These are phyloP conservation scores for Labroides dimidiatus DNA, from an alignment of 2,797 vertebrate genomes.

Conservation along the genomic window DNA sequence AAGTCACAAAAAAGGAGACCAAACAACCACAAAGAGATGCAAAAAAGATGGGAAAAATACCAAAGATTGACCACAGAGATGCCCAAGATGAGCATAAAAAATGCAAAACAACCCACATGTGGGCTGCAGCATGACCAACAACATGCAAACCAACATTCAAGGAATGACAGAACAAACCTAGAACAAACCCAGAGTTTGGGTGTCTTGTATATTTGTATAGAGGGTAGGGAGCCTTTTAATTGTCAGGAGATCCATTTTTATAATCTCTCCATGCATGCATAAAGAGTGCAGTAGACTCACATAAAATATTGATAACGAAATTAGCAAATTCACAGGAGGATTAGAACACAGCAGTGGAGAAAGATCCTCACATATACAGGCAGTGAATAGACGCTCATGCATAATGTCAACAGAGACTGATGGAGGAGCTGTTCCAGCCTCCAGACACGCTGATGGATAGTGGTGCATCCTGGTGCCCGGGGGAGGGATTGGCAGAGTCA, in stretches of 20 bases:
- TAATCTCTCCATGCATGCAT: background rate
- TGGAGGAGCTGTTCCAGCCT: slow-evolving; percentile 52
- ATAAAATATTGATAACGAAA: slow-evolving; percentile 68
- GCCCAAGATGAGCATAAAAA: background rate
- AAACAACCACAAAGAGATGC: too few species aligned
- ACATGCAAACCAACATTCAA: background rate
- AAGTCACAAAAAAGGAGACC: too few species aligned
- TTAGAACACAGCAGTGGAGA: slow-evolving; percentile 14
- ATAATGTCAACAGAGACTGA: slow-evolving; percentile 57
- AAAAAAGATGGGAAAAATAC: too few species aligned
- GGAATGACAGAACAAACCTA: background rate
- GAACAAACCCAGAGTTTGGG: background rate
- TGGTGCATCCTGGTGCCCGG: slow-evolving; percentile 37
- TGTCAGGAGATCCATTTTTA: background rate
- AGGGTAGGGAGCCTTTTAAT: background rate
- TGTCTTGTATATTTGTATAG: background rate
- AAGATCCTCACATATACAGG: slow-evolving; percentile 18
- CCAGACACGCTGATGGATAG: slow-evolving; percentile 21
- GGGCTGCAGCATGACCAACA: background rate
- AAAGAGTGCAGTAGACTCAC: slow-evolving; percentile 14
- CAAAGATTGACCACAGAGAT: background rate
- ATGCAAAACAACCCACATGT: background rate
- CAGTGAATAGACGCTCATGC: slow-evolving; percentile 38
- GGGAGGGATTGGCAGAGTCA: slow-evolving; percentile 59
- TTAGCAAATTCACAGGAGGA: slow-evolving; percentile 38